Base-by-base conservation (phyloP, 2,888 invertebrate genomes). In the Ormyrus pomaceus region DNA sequence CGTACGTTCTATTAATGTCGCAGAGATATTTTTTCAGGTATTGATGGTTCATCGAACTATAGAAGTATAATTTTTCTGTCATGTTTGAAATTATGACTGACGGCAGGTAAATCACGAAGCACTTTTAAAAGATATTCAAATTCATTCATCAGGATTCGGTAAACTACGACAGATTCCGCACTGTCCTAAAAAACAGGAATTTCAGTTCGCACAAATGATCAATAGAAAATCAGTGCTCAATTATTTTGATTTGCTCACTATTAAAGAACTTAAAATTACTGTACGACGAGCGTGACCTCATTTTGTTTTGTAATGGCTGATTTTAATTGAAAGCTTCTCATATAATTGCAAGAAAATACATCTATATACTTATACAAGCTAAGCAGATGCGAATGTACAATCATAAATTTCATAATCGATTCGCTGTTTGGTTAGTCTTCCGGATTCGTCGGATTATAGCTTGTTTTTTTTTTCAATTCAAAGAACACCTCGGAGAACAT, bases 371-470 rank as follows among this genome's bases (percentile, higher is more conserved):
- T 76, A 70, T 77, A 48, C 50, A 61, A 11, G n/a, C n/a, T 64
- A 55, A 61, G 68, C 56, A 9, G n/a, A 61, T 55, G 72, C 77
- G 70, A 34, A 34, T 53, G 56, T 64, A 76, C 68, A 79, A 76
- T 82, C 83, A 81, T 83, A 84, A 85, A 85, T 86, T 84, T 83
- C 64, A 46, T 58, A 84, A 83, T 84, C 86, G 85, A 84, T 86
- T 85, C 77, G 83, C 83, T 84, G 84, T 86, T 84, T 83, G 79
- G 79, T 84, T 86, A 84, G 83, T 81, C 79, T 59, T 8, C 77
- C 72, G 79, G 69, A 85, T 83, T 83, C 83, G 86, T 79, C 79
- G 82, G 46, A 80, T 71, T 75, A 61, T 56, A 58, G 75, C 82
- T 73, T 71, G 83, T 82, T 83, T 69, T 13, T 34, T 34, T 81